Evolutionary conservation across 1,140 invertebrate genomes (phyloP), one percentile per base, ranked within the genome.

Genomic region (Scaptomyza montana): DNA sequence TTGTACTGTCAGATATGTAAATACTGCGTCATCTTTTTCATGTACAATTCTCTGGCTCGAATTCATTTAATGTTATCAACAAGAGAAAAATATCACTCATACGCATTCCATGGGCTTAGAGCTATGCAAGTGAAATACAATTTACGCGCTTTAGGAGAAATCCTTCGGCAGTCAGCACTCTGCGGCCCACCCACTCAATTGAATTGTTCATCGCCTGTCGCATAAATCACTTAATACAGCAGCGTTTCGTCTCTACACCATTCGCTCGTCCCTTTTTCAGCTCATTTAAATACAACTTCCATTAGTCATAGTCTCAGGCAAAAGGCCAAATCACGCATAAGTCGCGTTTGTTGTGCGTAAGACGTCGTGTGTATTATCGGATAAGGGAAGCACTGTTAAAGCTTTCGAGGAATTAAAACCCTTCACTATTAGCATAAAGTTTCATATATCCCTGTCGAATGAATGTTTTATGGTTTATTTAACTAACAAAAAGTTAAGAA

Each of bases 221-320:
- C 51, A 74, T 63, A 74, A 74, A 74, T 74, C 59, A 74, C 57
- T 63, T 69, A 2, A 68, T 61, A 47, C 55, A 21, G 47, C 36
- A 36, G 33, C 16, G 3, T 41, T 13, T 36, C 21, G 33, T 30
- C 28, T 12, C 46, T 39, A 7, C 33, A 9, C n/a, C 4, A 25
- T 25, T n/a, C 43, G 39, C 7, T 2, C 10, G 28, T 8, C 5
- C 10, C 25, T 12, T 28, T 36, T 39, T 59, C 49, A 50, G 62
- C 64, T 79, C 79, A 86, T 86, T 86, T 86, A 64, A 87, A 86
- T 89, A 74, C 53, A 62, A 87, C 71, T 86, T 62, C 71, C 78
- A 87, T 86, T 86, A 87, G 82, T 78, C 67, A 77, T 60, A 57
- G 59, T 43, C 59, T 8, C 36, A 78, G 53, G 47, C 59, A 59